Percentiles rank a stretch among this genome's conserved stretches.
Conservation (phyloP, 2,113 vertebrate species). For the Phodopus roborovskii region DNA sequence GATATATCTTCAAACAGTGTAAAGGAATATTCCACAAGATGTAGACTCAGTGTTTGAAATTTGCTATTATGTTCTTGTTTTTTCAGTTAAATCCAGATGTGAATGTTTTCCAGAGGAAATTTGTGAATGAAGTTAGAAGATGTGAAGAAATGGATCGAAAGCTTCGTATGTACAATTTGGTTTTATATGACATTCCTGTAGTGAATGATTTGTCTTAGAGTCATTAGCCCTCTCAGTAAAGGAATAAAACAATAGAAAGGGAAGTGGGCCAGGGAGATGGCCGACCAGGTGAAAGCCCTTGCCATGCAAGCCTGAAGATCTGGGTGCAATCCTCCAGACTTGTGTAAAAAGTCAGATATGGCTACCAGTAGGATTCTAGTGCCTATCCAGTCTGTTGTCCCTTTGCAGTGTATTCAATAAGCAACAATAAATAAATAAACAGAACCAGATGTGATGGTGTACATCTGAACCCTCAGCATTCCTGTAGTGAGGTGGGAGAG, state of each 20-base stretch:
- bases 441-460: neutral
- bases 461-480: neutral
- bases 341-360: neutral
- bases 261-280: neutral
- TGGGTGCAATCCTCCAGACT: too few relatives aligned
- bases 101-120: conserved; percentile 98
- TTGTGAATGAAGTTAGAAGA: conserved; percentile 97
- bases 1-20: too few relatives aligned
- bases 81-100: conserved; percentile 97
- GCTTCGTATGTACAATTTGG: conserved; percentile 88
- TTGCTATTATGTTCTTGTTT: conserved; percentile 62
- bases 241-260: neutral
- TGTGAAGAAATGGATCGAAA: conserved; percentile 99
- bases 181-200: neutral
- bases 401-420: neutral
- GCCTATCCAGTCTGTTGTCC: too few relatives aligned
- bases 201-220: conserved; percentile 18
- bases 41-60: neutral
- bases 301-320: neutral
- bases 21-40: neutral
- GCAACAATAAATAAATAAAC: neutral
- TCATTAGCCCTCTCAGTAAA: conserved; percentile 7
- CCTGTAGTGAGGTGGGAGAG: neutral
- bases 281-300: neutral
- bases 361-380: neutral